phyloP scores from a whole-genome alignment of 2,797 vertebrate species.

The Gallinago nigripennis region DNA sequence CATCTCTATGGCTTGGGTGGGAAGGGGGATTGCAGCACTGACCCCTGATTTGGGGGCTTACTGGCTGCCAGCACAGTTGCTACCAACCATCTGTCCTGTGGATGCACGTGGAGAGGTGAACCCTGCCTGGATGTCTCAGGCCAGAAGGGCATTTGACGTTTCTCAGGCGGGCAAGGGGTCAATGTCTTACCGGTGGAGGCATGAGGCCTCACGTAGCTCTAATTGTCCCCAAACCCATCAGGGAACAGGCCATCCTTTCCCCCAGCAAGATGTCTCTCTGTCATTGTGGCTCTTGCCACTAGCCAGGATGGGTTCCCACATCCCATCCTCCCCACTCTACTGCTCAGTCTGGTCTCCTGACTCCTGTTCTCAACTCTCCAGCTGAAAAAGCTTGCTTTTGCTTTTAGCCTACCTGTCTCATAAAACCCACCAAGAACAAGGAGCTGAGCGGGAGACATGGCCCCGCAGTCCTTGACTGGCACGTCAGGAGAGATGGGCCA shows the following conservation, averaged over 20 bases:
- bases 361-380: not conserved
- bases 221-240: not conserved
- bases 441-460: not conserved
- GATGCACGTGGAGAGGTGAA: not conserved
- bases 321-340: not conserved
- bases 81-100: too few species aligned
- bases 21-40: not conserved
- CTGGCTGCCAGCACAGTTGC: not conserved
- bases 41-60: fast-evolving
- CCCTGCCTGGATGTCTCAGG: not conserved
- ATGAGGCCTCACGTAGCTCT: fast-evolving
- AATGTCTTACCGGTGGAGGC: not conserved
- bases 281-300: not conserved
- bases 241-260: not conserved
- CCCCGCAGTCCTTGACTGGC: not conserved
- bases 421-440: not conserved
- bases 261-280: not conserved
- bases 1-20: not conserved
- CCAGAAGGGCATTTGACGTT: too few species aligned
- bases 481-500: not conserved
- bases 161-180: not conserved
- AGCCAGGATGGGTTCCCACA: not conserved
- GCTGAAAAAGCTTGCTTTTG: not conserved
- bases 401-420: not conserved
- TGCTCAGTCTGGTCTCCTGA: not conserved